These are phyloP conservation scores for Diceros bicornis DNA, from an alignment of 2,797 vertebrate species.

Conservation along the genomic window DNA sequence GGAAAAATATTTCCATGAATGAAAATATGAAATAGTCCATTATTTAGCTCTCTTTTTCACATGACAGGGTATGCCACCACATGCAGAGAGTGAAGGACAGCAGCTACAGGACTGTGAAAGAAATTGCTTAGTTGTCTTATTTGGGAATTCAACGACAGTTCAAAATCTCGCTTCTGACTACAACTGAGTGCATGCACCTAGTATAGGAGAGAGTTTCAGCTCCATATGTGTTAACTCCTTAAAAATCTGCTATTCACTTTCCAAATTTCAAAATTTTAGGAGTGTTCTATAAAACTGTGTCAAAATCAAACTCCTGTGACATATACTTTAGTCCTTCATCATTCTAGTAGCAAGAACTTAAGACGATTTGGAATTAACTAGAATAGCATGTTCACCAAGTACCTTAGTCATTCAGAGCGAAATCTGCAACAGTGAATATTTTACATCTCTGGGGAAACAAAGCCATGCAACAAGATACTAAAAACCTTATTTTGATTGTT, in stretches of 20 bases:
- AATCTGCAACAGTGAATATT: background rate
- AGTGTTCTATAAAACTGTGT: background rate
- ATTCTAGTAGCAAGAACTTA: background rate
- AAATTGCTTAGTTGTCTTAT: constrained; percentile 14
- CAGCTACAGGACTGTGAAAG: background rate
- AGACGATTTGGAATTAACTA: background rate
- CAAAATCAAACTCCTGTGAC: background rate
- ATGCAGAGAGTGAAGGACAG: background rate
- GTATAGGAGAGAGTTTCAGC: background rate
- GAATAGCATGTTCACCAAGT: background rate
- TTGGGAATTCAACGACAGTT: background rate
- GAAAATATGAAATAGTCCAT: background rate
- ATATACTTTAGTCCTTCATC: constrained; percentile 16
- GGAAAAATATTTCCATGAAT: constrained; percentile 57
- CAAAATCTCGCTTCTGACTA: background rate
- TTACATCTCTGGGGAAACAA: background rate
- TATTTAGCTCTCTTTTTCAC: constrained; percentile 37
- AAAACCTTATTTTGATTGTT: background rate
- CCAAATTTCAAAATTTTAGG: background rate
- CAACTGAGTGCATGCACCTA: background rate
- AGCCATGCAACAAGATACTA: background rate
- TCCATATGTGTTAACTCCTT: background rate
- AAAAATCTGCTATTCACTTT: background rate
- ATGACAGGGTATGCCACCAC: background rate
- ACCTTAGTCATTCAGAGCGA: background rate